phyloP scores from a whole-genome alignment of 2,888 invertebrate genomes.

The Vannuccia rotundouncinata region DNA sequence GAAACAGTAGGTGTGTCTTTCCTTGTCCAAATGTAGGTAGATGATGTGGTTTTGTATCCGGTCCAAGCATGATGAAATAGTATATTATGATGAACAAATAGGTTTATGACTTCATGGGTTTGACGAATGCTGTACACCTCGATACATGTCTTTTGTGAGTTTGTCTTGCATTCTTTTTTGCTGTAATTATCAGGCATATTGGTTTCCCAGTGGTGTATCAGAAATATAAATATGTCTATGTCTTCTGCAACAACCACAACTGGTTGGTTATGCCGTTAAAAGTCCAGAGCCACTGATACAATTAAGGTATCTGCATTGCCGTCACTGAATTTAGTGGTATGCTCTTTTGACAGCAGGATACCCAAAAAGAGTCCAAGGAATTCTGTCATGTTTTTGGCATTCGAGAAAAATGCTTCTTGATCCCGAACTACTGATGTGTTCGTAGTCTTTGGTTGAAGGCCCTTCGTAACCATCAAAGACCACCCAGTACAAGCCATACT shows the following conservation, averaged over 20 bases:
- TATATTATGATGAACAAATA: neutral
- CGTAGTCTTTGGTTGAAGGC: neutral
- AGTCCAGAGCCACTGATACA: neutral
- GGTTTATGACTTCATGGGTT: neutral
- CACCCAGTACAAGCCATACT: neutral
- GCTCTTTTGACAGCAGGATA: neutral
- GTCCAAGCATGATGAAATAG: neutral
- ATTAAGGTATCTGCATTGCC: neutral
- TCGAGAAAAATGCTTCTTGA: neutral
- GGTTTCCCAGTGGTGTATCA: neutral
- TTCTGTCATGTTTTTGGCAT: neutral
- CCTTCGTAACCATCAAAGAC: neutral
- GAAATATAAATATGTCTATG: neutral
- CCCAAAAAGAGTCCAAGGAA: neutral
- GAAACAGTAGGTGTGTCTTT: neutral
- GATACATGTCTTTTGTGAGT: neutral
- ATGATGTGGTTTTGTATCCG: neutral
- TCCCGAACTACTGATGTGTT: neutral
- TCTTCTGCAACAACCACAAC: neutral
- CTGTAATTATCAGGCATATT: neutral
- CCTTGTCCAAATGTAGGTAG: neutral
- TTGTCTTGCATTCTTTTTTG: neutral
- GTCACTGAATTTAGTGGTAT: neutral
- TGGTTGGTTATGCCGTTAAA: neutral
- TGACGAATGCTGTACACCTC: neutral